Base-by-base conservation (phyloP, 2,888 invertebrate genomes). In the Tetramorium bicarinatum region DNA sequence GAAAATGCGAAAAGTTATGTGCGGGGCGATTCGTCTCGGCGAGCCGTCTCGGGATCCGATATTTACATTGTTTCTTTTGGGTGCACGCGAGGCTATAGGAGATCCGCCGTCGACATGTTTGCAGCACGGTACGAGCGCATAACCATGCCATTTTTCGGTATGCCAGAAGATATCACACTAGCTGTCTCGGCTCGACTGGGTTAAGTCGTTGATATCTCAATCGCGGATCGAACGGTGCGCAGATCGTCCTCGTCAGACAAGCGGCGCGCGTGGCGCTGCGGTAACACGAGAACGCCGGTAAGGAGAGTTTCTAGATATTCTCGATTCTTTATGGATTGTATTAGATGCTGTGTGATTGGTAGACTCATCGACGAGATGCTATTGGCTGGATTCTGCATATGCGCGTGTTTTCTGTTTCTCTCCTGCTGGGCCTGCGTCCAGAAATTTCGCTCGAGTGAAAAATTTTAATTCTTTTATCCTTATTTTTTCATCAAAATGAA, bases 71-170 rank as follows among this genome's bases (percentile, higher is more conserved):
- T 8, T 34, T 52, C 6, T 18, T 66, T 13, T 34, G 0, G 8
- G 38, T 34, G 56, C 61, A 80, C 56, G n/a, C 9, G 59, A 69
- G 54, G 21, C 61, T 61, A 38, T 66, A 75, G 7, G 62, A 87
- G 21, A 88, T 83, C 54, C 61, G 56, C 7, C 88, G 85, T 74
- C 86, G 80, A 75, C 80, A 83, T 52, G 75, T 86, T 41, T 76
- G 86, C 21, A 88, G 75, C 44, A 64, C 79, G 44, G 34, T 41
- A 56, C 88, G 88, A 49, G 85, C 62, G 79, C 83, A 84, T 77
- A 88, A 84, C 88, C 79, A 88, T 84, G 89, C 88, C 88, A 88
- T 88, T 88, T 88, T 84, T 79, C 64, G 44, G 38, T 25, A 71
- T 81, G 66, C 38, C 38, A 44, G n/a, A 67, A 47, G 66, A 21